Percentiles rank a stretch among this genome's conserved stretches.
phyloP scores from a whole-genome alignment of 1,140 invertebrate genomes.

The Brachionus koreanus region DNA sequence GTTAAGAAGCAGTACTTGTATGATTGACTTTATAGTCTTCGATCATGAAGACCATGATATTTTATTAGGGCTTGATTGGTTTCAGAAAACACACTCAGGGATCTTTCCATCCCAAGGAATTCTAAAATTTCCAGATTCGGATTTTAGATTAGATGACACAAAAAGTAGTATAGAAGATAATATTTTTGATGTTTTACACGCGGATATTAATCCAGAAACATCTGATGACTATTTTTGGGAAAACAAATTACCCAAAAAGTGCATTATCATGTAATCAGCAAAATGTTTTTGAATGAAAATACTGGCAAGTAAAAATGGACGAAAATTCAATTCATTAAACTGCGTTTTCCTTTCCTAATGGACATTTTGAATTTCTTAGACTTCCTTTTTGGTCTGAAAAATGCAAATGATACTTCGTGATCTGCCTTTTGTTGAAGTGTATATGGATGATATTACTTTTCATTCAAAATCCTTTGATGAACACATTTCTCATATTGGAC shows the following conservation, averaged over 20 bases:
- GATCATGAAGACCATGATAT: background rate
- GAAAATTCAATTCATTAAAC: slow-evolving; percentile 43
- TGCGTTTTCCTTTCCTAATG: slow-evolving; percentile 41
- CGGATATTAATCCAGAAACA: no score
- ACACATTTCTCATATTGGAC: no score
- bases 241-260: no score
- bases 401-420: background rate
- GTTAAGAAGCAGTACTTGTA: background rate
- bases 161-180: background rate
- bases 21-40: background rate
- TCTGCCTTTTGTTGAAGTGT: background rate
- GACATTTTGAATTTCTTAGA: background rate
- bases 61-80: background rate
- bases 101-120: background rate
- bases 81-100: background rate
- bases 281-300: background rate
- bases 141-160: background rate
- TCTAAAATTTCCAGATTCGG: background rate
- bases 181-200: background rate
- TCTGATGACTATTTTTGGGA: no score
- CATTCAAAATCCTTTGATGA: no score
- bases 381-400: slow-evolving; percentile 37
- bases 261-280: no score
- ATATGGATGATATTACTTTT: no score
- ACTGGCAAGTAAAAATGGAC: slow-evolving; percentile 45